Evolutionary conservation across 2,113 vertebrate species (phyloP), one percentile per base, ranked within the genome.

Genomic region (Psilopogon haemacephalus): DNA sequence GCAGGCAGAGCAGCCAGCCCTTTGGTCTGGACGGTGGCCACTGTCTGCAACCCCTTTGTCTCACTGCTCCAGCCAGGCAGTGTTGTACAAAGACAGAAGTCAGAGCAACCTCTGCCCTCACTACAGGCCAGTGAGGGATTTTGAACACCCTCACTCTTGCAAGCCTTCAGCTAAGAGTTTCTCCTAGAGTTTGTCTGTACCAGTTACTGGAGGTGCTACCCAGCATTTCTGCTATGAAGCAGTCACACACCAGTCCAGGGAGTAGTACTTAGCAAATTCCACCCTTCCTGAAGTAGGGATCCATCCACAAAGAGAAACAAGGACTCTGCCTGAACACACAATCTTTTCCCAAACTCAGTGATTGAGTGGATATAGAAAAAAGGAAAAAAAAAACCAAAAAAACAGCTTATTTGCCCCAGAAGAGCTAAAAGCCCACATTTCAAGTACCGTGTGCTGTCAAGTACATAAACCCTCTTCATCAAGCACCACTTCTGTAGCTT

Each of bases 341-440:
- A 26, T n/a, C 4, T 67, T 56, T 19, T 8, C 40, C 23, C 11
- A 15, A 3, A 8, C 4, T 52, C 26, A 5, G 8, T 32, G 56
- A 42, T 0, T 50, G 23, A 50, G 1, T 0, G 1, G 0, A 20
- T 5, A 48, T n/a, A 16, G 30, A n/a, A n/a, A n/a, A n/a, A n/a
- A 7, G 42, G 40, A 15, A 37, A 10, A 48, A 3, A 19, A 63
- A 9, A 7, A 6, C 20, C 38, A 15, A 37, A 10, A 48, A 3
- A 19, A 63, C 8, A 7, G 8, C 20, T 44, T 30, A 1, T 15
- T 63, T 28, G 3, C 20, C 35, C 55, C 46, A 55, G 18, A 74
- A 50, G 21, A 59, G 8, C 30, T 32, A 21, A 56, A 24, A 87
- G 24, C 37, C 32, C 20, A 24, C 35, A 35, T 48, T 9, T 21